Conservation (phyloP, 2,797 vertebrate species). For the Ceryle rudis region DNA sequence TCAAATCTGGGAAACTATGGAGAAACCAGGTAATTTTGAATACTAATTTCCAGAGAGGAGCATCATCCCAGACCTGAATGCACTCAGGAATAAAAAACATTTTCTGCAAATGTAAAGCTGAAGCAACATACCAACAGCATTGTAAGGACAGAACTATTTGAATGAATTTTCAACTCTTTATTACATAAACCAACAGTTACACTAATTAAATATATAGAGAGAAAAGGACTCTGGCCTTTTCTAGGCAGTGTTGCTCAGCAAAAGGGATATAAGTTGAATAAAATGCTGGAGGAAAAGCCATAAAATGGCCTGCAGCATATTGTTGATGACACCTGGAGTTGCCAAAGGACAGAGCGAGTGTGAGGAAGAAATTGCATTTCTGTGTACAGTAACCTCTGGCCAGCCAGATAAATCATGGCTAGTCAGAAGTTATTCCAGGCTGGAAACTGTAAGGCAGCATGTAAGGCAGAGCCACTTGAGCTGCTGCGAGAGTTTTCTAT, state of each 20-base stretch:
- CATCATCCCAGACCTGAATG: background rate
- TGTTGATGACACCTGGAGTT: slow-evolving; percentile 65
- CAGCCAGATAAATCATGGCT: slow-evolving; percentile 70
- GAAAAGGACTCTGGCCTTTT: background rate
- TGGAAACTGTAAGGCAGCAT: background rate
- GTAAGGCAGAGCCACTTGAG: background rate
- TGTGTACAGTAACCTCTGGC: slow-evolving; percentile 71
- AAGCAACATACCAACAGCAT: background rate
- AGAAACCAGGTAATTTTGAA: background rate
- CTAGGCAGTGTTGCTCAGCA: background rate
- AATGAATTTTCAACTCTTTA: slow-evolving; percentile 13
- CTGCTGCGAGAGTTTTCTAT: background rate
- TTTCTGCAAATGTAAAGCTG: slow-evolving; percentile 22
- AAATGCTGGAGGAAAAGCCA: slow-evolving; percentile 15
- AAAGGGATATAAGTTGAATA: background rate
- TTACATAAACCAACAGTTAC: background rate
- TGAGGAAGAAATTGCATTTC: slow-evolving; percentile 76
- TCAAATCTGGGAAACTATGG: background rate
- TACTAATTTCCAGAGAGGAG: background rate
- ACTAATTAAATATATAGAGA: background rate
- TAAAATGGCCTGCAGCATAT: slow-evolving; percentile 41
- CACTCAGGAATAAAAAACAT: background rate
- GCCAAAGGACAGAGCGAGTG: slow-evolving; percentile 46
- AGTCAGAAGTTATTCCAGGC: slow-evolving; percentile 26
- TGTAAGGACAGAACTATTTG: background rate